A percentile compares a stretch with the other conserved stretches of the same genome.
Evolutionary conservation across 2,797 vertebrate species (phyloP).

Genomic region (Bovichtus variegatus): DNA sequence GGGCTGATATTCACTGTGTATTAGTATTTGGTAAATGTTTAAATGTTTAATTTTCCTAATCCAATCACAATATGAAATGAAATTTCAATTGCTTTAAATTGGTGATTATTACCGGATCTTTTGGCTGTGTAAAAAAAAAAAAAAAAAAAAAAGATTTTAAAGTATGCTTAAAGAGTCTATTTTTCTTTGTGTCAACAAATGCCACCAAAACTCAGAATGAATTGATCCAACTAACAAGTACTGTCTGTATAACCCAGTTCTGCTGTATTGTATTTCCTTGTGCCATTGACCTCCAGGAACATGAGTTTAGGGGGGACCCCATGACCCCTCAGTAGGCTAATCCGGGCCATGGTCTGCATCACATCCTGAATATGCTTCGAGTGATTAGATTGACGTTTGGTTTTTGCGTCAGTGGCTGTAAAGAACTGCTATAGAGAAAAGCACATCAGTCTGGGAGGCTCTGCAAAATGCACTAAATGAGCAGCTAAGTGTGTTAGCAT

Average conservation of each 20-base stretch:
- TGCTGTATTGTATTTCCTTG: not conserved
- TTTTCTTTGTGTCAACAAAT: not conserved
- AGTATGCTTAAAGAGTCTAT: too few relatives aligned
- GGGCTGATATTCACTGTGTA: too few relatives aligned
- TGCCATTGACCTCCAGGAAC: not conserved
- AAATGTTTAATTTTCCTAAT: too few relatives aligned
- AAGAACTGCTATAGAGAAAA: not conserved
- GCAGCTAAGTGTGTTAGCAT: constrained; percentile 19
- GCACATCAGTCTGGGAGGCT: constrained; percentile 1
- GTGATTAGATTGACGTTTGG: not conserved
- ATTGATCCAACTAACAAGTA: not conserved
- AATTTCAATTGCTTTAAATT: too few relatives aligned
- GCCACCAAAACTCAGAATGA: not conserved
- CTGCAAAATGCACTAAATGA: constrained; percentile 4
- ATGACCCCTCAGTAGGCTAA: constrained; percentile 4
- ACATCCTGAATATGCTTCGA: constrained; percentile 19
- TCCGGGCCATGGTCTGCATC: not conserved
- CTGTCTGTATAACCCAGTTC: not conserved
- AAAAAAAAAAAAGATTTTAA: too few relatives aligned
- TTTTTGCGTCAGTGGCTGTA: constrained; percentile 5
- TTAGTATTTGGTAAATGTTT: too few relatives aligned
- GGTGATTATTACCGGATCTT: too few relatives aligned
- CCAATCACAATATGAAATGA: too few relatives aligned
- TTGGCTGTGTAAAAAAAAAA: too few relatives aligned
- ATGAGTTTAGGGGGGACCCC: not conserved